These are phyloP conservation scores for Philonicus albiceps DNA, from an alignment of 2,888 invertebrate species.

Conservation along the genomic window DNA sequence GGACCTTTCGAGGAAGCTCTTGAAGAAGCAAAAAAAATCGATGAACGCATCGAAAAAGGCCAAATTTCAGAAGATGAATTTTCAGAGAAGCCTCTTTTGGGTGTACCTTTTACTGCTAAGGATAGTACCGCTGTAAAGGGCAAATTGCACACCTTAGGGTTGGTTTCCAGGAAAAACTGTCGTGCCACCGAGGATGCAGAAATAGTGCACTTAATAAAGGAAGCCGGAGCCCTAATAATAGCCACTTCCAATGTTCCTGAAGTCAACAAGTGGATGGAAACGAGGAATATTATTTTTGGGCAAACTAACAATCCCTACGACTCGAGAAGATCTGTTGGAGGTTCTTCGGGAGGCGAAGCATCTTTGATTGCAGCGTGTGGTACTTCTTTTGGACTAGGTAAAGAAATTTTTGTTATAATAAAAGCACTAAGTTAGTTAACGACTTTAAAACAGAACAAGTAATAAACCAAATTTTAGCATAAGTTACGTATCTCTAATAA, in stretches of 20 bases:
- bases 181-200: conserved; percentile 80
- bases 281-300: conserved; percentile 87
- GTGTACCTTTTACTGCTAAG: conserved; percentile 92
- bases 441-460: too few species aligned
- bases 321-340: conserved; percentile 83
- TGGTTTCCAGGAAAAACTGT: conserved; percentile 68
- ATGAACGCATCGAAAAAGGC: conserved; percentile 70
- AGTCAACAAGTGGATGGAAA: conserved; percentile 90
- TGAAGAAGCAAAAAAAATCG: conserved; percentile 77
- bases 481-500: too few species aligned
- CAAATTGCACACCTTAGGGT: conserved; percentile 74
- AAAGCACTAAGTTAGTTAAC: too few species aligned
- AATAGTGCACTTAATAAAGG: conserved; percentile 74
- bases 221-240: conserved; percentile 85
- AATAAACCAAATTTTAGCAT: too few species aligned
- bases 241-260: conserved; percentile 94
- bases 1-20: conserved; percentile 81
- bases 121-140: conserved; percentile 85
- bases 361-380: conserved; percentile 80
- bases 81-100: conserved; percentile 78
- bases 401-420: conserved; percentile 41
- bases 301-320: conserved; percentile 93
- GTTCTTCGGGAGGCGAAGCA: conserved; percentile 91
- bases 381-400: conserved; percentile 83
- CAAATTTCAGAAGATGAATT: conserved; percentile 70